Base-by-base conservation (phyloP, 2,113 vertebrate genomes). In the Riparia riparia region DNA sequence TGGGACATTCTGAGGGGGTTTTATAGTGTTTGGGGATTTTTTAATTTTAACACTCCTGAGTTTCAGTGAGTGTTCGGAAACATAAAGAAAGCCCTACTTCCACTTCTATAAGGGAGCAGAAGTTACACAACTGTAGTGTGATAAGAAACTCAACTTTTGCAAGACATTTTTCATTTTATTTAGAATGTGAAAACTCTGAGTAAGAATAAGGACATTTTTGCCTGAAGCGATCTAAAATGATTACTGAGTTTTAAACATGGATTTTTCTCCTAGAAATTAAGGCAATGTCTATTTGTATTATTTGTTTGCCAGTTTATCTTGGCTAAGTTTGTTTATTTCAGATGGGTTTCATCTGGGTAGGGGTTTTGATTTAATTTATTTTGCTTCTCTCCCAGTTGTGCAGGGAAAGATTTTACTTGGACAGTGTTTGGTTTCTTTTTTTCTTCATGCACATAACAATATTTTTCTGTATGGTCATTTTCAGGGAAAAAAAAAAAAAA, bases 391-490 rank as follows among this genome's bases (percentile, higher is more conserved):
- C 20, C 26, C 37, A 26, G 0, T 63, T 83, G 11, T 50, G 9
- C 22, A 45, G 16, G 16, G 12, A 56, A 51, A 37, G 13, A 63
- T 89, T 87, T 90, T 90, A 22, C 32, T 61, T 25, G 15, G 28
- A 65, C 54, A 66, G 24, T 32, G 16, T 47, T 56, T 79, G 12
- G 12, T 71, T 24, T 4, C 12, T 42, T 88, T 70, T 34, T 58
- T 49, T 37, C 63, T 60, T 80, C 29, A 66, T 86, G 44, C 22
- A 41, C 73, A 32, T 68, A 77, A 15, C 4, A 73, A 64, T 78
- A 56, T 54, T 95, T 95, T 96, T 95, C 69, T 50, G 58, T 73
- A 41, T 12, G 49, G 21, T 64, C 53, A 39, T 45, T 91, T 94
- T 72, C 42, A 88, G 39, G 25, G 14, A 37, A 21, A 2, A 3